phyloP scores from a whole-genome alignment of 1,140 invertebrate genomes.

The Bombus confusus region DNA sequence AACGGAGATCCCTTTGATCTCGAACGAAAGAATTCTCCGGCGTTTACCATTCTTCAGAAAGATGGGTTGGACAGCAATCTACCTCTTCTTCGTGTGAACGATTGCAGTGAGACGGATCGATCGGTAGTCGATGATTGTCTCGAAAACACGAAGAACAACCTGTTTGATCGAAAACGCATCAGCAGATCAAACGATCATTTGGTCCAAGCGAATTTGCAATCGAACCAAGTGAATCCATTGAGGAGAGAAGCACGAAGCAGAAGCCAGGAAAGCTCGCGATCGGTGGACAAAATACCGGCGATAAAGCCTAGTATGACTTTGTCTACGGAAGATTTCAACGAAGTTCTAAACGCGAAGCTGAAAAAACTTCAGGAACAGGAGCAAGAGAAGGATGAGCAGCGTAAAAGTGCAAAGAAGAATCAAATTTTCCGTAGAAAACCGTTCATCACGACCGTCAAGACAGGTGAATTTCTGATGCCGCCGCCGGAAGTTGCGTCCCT shows the following conservation, averaged over 20 bases:
- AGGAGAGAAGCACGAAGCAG: slow-evolving; percentile 74
- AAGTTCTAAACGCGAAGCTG: slow-evolving; percentile 86
- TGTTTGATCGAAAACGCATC: slow-evolving; percentile 67
- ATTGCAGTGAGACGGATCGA: slow-evolving; percentile 60
- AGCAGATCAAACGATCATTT: slow-evolving; percentile 78
- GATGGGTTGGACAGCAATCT: slow-evolving; percentile 74
- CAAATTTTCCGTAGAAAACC: slow-evolving; percentile 76
- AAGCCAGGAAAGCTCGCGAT: slow-evolving; percentile 78
- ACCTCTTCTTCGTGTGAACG: slow-evolving; percentile 71
- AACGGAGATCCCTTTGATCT: slow-evolving; percentile 63
- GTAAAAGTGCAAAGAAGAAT: slow-evolving; percentile 37
- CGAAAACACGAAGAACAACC: slow-evolving; percentile 65
- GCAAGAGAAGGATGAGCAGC: slow-evolving; percentile 80
- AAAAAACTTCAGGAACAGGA: slow-evolving; percentile 85
- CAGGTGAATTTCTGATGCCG: slow-evolving; percentile 89
- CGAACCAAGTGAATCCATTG: slow-evolving; percentile 73
- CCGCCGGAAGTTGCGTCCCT: slow-evolving; percentile 87
- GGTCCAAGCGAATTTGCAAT: slow-evolving; percentile 71
- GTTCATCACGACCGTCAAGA: slow-evolving; percentile 91
- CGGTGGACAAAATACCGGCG: slow-evolving; percentile 36
- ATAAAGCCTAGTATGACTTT: slow-evolving; percentile 66
- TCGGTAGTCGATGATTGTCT: slow-evolving; percentile 54
- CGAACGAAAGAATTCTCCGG: slow-evolving; percentile 66
- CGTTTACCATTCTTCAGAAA: slow-evolving; percentile 77
- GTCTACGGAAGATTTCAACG: slow-evolving; percentile 84